Percentiles rank a stretch among this genome's conserved stretches.
phyloP scores from a whole-genome alignment of 2,113 vertebrate genomes.

The Pomatorhinus ruficollis region DNA sequence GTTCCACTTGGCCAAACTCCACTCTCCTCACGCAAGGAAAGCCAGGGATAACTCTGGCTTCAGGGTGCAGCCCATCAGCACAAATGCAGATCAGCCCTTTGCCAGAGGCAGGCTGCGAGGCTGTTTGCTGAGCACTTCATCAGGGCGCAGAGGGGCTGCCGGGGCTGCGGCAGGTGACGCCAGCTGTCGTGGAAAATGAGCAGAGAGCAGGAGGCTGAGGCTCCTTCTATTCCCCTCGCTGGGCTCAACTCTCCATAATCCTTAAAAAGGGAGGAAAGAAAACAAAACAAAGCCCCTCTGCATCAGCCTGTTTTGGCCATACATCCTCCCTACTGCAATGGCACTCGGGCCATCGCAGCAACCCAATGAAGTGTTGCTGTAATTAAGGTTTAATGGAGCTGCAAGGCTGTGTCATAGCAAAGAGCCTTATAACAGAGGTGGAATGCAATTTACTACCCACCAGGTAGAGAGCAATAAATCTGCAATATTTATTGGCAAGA shows the following conservation, averaged over 20 bases:
- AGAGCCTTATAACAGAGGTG: conserved; percentile 72
- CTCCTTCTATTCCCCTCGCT: conserved; percentile 14
- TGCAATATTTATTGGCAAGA: conserved; percentile 77
- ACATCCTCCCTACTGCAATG: conserved; percentile 42
- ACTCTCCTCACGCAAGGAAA: rapidly evolving
- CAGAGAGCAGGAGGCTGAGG: background rate
- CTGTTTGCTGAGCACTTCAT: background rate
- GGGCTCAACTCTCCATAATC: conserved; percentile 53
- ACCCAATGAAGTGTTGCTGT: conserved; percentile 73
- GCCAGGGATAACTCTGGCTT: background rate
- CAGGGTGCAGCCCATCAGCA: background rate
- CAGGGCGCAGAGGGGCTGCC: background rate
- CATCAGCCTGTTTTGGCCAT: conserved; percentile 56
- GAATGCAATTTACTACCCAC: conserved; percentile 77
- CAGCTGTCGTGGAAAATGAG: conserved; percentile 26
- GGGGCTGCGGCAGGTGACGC: background rate
- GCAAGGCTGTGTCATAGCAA: conserved; percentile 69
- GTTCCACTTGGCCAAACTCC: background rate
- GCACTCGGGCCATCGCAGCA: conserved; percentile 1
- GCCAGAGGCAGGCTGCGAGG: background rate
- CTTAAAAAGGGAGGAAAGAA: conserved; percentile 54
- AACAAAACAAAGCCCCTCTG: conserved; percentile 28
- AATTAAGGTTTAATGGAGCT: conserved; percentile 77
- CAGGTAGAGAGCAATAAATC: conserved; percentile 58
- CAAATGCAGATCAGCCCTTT: background rate